phyloP scores from a whole-genome alignment of 2,113 vertebrate genomes.

The Pagrus major region DNA sequence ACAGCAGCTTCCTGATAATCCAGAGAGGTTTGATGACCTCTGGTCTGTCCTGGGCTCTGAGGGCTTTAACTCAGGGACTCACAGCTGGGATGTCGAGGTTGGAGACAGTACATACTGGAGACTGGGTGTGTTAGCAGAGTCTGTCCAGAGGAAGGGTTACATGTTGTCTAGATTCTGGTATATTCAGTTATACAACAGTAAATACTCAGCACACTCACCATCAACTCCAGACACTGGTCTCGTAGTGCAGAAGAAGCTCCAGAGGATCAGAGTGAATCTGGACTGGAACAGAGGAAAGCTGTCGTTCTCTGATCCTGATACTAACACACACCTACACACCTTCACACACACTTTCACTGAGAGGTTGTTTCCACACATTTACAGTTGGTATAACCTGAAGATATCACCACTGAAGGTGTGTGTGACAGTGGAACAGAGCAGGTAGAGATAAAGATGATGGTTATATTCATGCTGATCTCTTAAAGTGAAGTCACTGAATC shows the following conservation, averaged over 20 bases:
- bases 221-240: fast-evolving
- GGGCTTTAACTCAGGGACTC: conserved; percentile 3
- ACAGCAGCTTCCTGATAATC: too few relatives aligned
- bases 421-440: conserved; percentile 8
- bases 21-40: too few relatives aligned
- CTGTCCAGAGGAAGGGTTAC: not conserved
- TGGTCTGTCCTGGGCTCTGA: not conserved
- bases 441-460: not conserved
- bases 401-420: not conserved
- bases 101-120: not conserved
- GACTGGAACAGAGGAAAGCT: too few relatives aligned
- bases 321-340: too few relatives aligned
- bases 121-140: conserved; percentile 15
- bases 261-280: conserved; percentile 29
- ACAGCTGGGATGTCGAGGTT: not conserved
- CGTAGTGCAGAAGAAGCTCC: not conserved
- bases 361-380: not conserved
- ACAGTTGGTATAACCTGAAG: not conserved
- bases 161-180: not conserved
- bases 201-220: not conserved
- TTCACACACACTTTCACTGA: not conserved
- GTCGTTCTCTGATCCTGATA: too few relatives aligned
- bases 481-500: too few relatives aligned
- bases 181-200: fast-evolving
- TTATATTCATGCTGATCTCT: too few relatives aligned